Percentiles rank a stretch among this genome's conserved stretches.
phyloP scores from a whole-genome alignment of 1,140 invertebrate genomes.

The Aethina tumida region DNA sequence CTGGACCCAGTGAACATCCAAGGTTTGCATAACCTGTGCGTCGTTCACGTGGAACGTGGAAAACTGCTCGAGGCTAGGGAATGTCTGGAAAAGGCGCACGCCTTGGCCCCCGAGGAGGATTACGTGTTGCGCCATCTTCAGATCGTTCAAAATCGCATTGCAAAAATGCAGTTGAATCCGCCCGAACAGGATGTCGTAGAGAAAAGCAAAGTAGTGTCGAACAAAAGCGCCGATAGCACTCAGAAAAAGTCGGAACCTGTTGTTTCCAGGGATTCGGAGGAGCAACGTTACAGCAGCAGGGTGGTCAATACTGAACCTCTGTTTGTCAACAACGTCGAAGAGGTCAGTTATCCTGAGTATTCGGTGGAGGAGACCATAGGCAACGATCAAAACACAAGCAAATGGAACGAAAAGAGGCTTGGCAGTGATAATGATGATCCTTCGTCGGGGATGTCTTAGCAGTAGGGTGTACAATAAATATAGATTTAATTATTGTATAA shows the following conservation, averaged over 20 bases:
- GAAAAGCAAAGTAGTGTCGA: constrained; percentile 31
- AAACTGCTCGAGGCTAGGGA: constrained; percentile 70
- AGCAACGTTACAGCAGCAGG: constrained; percentile 34
- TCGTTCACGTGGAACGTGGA: constrained; percentile 87
- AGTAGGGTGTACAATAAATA: no score
- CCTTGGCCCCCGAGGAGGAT: constrained; percentile 75
- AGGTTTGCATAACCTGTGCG: constrained; percentile 91
- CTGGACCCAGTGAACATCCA: constrained; percentile 87
- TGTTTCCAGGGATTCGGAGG: constrained; percentile 32
- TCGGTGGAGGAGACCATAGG: constrained; percentile 11
- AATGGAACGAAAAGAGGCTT: constrained; percentile 16
- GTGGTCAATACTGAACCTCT: constrained; percentile 35
- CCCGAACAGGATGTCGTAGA: constrained; percentile 19
- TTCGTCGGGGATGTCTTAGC: constrained; percentile 41
- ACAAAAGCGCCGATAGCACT: constrained; percentile 33
- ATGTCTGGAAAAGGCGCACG: constrained; percentile 70
- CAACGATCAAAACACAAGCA: constrained; percentile 19
- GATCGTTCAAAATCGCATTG: constrained; percentile 68
- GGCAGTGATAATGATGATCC: constrained; percentile 35
- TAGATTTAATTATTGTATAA: no score
- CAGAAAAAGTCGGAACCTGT: constrained; percentile 32
- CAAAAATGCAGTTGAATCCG: constrained; percentile 35
- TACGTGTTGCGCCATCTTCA: constrained; percentile 83
- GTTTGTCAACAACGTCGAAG: constrained; percentile 34
- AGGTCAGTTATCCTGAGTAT: constrained; percentile 23